Conservation (phyloP, 2,113 vertebrate species). For the Proteles cristata region DNA sequence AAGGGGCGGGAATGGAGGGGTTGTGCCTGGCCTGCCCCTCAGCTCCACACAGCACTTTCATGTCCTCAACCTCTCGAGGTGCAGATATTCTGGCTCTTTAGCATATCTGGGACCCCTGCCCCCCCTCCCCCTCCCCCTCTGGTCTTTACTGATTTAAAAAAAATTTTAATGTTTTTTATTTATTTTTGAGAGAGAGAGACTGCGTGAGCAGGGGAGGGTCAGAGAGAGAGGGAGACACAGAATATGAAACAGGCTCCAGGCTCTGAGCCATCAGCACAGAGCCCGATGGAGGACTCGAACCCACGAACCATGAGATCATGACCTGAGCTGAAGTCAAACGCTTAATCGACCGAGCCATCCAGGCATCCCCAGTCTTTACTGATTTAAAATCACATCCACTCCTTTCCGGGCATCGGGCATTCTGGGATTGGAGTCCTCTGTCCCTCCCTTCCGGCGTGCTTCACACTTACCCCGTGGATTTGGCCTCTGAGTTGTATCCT, state of each 20-base stretch:
- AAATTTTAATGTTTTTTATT: too few species aligned
- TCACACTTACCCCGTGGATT: neutral
- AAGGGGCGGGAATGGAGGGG: neutral
- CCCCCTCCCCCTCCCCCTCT: accelerated
- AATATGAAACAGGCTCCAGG: too few species aligned
- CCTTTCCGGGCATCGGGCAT: neutral
- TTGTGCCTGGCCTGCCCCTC: neutral
- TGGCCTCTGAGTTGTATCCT: neutral
- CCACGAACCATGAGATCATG: too few species aligned
- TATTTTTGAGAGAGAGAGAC: too few species aligned
- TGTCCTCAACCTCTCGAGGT: neutral
- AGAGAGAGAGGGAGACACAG: too few species aligned
- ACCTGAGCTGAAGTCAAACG: too few species aligned
- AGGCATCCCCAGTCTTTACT: neutral
- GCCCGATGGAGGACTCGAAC: too few species aligned
- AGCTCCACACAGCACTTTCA: accelerated
- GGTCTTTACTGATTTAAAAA: neutral
- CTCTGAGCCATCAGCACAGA: too few species aligned
- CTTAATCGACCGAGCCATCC: too few species aligned
- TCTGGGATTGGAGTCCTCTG: neutral
- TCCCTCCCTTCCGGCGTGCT: neutral
- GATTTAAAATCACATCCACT: neutral
- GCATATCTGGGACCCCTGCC: neutral
- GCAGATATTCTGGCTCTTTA: neutral
- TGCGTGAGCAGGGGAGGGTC: too few species aligned